Conservation (phyloP, 2,113 vertebrate species). For the Brachypteracias leptosomus region DNA sequence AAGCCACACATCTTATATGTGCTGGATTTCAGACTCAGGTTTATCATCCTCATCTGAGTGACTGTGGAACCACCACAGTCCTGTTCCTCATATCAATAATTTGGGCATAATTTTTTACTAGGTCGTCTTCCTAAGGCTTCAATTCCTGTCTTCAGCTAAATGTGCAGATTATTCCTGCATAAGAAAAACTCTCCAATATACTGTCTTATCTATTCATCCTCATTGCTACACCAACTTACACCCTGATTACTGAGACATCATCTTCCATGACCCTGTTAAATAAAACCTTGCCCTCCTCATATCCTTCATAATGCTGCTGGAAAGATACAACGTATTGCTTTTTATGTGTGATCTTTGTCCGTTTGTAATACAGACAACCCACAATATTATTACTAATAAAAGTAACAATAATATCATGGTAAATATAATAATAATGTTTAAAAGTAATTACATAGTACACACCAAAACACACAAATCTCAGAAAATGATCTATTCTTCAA, state of each 20-base stretch:
- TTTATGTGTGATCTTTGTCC: conserved; percentile 14
- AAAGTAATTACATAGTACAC: neutral
- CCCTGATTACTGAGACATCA: neutral
- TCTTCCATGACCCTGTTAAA: conserved; percentile 6
- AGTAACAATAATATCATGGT: neutral
- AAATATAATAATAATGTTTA: neutral
- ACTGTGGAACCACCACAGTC: neutral
- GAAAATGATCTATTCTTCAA: neutral
- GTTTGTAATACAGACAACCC: neutral
- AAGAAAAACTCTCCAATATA: conserved; percentile 2
- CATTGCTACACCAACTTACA: neutral
- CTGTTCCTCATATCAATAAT: neutral
- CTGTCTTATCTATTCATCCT: neutral
- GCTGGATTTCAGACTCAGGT: neutral
- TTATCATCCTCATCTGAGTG: neutral
- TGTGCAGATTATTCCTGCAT: neutral
- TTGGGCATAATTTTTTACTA: neutral
- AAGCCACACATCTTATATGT: fast-evolving
- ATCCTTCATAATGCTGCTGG: neutral
- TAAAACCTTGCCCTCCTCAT: conserved; percentile 7
- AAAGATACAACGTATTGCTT: neutral
- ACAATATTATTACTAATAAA: conserved; percentile 8
- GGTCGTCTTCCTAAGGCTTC: neutral
- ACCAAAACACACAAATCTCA: neutral
- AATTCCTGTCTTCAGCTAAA: neutral